Evolutionary conservation across 2,888 invertebrate species (phyloP).

Genomic region (Protonemura montana): DNA sequence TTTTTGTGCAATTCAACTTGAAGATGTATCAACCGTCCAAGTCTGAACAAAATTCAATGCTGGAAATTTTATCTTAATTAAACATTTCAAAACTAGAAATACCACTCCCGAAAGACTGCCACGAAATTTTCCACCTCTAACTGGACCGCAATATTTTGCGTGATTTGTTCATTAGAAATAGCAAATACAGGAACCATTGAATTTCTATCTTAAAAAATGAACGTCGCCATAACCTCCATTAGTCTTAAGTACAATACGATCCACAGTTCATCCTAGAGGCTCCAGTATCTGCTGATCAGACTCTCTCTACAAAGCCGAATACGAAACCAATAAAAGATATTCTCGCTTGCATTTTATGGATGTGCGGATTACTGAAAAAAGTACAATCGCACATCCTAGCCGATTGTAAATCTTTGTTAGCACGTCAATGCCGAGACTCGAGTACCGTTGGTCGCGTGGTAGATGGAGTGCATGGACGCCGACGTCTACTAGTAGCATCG

Average conservation of each 20-base stretch:
- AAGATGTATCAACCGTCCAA: no score
- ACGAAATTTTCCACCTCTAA: no score
- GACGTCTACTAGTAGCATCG: not conserved
- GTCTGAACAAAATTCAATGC: no score
- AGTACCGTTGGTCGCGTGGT: not conserved
- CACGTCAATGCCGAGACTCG: not conserved
- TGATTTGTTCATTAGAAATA: no score
- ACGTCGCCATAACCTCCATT: no score
- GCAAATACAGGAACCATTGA: no score
- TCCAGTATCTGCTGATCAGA: not conserved
- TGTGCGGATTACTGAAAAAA: not conserved
- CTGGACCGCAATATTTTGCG: no score
- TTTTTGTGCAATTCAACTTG: no score
- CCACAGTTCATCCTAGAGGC: not conserved
- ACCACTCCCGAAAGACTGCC: no score
- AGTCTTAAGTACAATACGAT: not conserved
- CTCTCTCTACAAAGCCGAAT: not conserved
- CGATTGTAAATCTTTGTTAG: conserved; percentile 7
- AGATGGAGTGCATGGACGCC: not conserved
- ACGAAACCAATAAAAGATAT: not conserved
- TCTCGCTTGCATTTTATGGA: not conserved
- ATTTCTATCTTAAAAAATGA: no score
- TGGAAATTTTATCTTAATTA: no score
- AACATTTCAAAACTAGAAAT: no score
- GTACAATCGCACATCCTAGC: not conserved